Percentiles rank a stretch among this genome's conserved stretches.
These are phyloP conservation scores for Adelges cooleyi DNA, from an alignment of 1,140 invertebrate genomes.

Conservation along the genomic window DNA sequence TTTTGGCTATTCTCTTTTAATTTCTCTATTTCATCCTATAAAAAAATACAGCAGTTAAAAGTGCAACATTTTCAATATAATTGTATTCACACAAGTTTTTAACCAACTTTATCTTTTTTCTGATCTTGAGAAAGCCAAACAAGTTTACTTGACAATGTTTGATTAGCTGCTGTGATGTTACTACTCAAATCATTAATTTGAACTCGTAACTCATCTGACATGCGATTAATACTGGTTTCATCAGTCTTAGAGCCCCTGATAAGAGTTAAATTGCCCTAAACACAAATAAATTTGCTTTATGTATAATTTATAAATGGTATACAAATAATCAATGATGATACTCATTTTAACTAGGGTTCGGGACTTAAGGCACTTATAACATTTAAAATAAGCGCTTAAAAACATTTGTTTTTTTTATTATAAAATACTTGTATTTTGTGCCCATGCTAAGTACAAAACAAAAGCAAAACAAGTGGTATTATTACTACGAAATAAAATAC, in stretches of 20 bases:
- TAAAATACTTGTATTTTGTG: too few species aligned
- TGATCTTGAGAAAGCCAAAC: conserved; percentile 9
- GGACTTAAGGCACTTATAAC: too few species aligned
- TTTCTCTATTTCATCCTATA: background rate
- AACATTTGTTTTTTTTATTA: too few species aligned
- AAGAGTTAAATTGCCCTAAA: too few species aligned
- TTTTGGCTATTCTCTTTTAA: conserved; percentile 4
- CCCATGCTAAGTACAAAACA: too few species aligned
- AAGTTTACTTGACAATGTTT: background rate
- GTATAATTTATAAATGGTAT: too few species aligned
- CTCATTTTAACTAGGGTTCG: too few species aligned
- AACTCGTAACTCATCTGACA: background rate
- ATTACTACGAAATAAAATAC: too few species aligned
- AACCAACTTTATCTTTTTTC: background rate
- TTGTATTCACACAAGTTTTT: background rate
- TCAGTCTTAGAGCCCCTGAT: conserved; percentile 2
- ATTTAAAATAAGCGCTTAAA: too few species aligned
- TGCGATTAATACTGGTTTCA: background rate
- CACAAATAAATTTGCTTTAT: too few species aligned
- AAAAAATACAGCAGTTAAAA: background rate
- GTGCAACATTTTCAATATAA: background rate
- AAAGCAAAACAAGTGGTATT: too few species aligned
- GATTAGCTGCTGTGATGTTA: background rate
- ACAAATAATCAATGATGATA: too few species aligned
- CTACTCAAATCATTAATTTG: background rate